These are phyloP conservation scores for Porites evermanni DNA, from an alignment of 92 coral and sea anemone genomes.

Conservation along the genomic window DNA sequence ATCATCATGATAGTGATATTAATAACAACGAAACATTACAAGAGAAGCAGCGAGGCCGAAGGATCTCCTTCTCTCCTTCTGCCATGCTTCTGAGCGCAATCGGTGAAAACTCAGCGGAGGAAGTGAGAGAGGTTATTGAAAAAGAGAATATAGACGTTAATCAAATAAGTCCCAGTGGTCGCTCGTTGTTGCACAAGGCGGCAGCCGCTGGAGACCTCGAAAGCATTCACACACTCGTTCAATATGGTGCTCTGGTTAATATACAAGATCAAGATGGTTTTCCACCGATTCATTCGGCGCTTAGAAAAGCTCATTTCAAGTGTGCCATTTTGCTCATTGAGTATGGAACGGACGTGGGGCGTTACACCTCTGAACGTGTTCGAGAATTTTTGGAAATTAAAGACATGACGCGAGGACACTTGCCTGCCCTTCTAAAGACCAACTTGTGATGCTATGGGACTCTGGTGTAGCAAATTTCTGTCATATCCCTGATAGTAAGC, in stretches of 20 bases:
- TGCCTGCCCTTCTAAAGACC: conserved; percentile 30
- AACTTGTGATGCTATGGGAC: conserved; percentile 6
- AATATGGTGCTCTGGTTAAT: conserved; percentile 83
- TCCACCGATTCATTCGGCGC: conserved; percentile 81
- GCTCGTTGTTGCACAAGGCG: conserved; percentile 88
- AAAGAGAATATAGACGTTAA: conserved; percentile 82
- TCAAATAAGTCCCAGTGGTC: conserved; percentile 87
- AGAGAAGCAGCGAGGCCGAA: conserved; percentile 33
- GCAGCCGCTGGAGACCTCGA: conserved; percentile 85
- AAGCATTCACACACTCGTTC: conserved; percentile 81
- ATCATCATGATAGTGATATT: conserved; percentile 43
- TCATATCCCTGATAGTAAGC: too few species aligned
- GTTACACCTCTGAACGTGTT: conserved; percentile 77
- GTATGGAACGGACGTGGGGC: conserved; percentile 77
- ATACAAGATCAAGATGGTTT: conserved; percentile 80
- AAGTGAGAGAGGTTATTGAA: conserved; percentile 83
- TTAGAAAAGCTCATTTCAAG: conserved; percentile 75
- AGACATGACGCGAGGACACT: conserved; percentile 31
- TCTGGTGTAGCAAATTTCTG: too few species aligned
- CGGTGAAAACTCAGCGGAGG: conserved; percentile 80
- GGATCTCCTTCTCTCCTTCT: conserved; percentile 83
- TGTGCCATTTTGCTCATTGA: conserved; percentile 83
- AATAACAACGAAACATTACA: conserved; percentile 46
- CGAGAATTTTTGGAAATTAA: conserved; percentile 70
- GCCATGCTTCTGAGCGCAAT: conserved; percentile 87